Percentiles rank a stretch among this genome's conserved stretches.
These are phyloP conservation scores for Borostomias antarcticus DNA, from an alignment of 2,797 vertebrate genomes.

Conservation along the genomic window DNA sequence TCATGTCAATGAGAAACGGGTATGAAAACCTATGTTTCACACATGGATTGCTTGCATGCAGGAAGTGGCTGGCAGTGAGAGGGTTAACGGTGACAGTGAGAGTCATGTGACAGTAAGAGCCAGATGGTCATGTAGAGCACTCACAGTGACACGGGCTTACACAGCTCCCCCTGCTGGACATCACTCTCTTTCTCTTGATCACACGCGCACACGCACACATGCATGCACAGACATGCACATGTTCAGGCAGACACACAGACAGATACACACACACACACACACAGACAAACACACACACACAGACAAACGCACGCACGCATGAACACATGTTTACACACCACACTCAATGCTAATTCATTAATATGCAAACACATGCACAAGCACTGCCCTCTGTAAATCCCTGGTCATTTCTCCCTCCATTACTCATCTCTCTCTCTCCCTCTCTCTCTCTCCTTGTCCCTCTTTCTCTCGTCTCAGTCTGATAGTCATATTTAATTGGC, in stretches of 20 bases:
- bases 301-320: slow-evolving; percentile 9
- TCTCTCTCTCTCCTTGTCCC: slow-evolving; percentile 20
- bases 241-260: slow-evolving; percentile 8
- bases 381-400: slow-evolving; percentile 43
- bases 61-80: slow-evolving; percentile 35
- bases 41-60: no score
- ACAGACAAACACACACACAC: slow-evolving; percentile 28
- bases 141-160: slow-evolving; percentile 61
- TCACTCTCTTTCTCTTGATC: no score
- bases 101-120: slow-evolving; percentile 67
- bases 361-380: not conserved
- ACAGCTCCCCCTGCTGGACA: slow-evolving; percentile 73
- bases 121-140: slow-evolving; percentile 78
- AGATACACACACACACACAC: slow-evolving; percentile 12
- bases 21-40: no score
- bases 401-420: slow-evolving; percentile 26
- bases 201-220: slow-evolving; percentile 7
- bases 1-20: no score
- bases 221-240: slow-evolving; percentile 15
- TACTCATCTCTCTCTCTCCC: not conserved
- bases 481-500: slow-evolving; percentile 78
- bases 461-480: slow-evolving; percentile 62
- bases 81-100: slow-evolving; percentile 69
- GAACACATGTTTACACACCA: slow-evolving; percentile 19
- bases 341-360: not conserved